Evolutionary conservation across 2,113 vertebrate genomes (phyloP).

Genomic region (Cyrtonyx montezumae): DNA sequence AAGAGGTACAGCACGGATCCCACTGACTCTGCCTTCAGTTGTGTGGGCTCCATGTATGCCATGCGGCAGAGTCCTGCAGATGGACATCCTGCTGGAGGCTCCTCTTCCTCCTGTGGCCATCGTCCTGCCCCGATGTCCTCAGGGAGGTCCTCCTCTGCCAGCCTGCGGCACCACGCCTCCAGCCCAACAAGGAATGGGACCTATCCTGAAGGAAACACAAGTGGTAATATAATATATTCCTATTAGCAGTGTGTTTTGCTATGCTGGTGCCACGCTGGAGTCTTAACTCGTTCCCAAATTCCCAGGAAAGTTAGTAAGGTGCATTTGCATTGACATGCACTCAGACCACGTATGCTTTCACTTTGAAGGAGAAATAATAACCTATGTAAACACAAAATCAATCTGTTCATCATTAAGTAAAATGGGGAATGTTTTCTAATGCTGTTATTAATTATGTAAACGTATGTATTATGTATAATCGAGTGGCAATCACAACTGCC

Average conservation of each 20-base stretch:
- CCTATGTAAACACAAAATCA: neutral
- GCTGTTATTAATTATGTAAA: conserved; percentile 35
- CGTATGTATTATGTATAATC: neutral
- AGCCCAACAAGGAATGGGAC: conserved; percentile 79
- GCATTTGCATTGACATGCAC: neutral
- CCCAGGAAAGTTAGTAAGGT: neutral
- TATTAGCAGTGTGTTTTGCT: neutral
- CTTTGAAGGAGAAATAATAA: neutral
- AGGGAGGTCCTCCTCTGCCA: conserved; percentile 73
- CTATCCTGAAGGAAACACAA: conserved; percentile 87
- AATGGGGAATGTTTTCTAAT: conserved; percentile 2
- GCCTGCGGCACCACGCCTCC: conserved; percentile 80
- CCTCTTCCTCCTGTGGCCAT: conserved; percentile 72
- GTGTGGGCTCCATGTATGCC: conserved; percentile 77
- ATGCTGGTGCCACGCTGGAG: neutral
- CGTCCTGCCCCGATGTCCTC: conserved; percentile 72
- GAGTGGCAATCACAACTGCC: conserved; percentile 7
- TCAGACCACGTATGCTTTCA: neutral
- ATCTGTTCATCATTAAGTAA: neutral
- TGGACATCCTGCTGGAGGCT: conserved; percentile 51
- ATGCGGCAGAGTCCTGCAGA: conserved; percentile 75
- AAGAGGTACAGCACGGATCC: conserved; percentile 83
- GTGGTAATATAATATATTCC: conserved; percentile 79
- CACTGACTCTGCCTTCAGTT: conserved; percentile 79
- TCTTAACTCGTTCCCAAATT: neutral